These are phyloP conservation scores for Syritta pipiens DNA, from an alignment of 2,888 invertebrate genomes.

Conservation along the genomic window DNA sequence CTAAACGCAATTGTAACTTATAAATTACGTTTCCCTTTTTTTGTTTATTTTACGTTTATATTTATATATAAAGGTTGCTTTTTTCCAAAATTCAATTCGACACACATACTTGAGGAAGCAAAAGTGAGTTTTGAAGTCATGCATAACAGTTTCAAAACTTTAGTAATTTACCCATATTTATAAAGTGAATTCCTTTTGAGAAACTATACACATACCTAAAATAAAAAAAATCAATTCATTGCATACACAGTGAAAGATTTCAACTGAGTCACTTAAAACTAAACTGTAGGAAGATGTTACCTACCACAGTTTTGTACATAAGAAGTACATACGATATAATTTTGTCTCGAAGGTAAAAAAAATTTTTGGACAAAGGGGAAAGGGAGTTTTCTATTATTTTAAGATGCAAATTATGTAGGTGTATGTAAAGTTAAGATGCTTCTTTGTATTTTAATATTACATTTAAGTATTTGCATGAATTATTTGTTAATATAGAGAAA, in stretches of 20 bases:
- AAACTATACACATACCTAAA: too few relatives aligned
- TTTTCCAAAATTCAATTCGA: too few relatives aligned
- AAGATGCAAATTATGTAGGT: constrained; percentile 14
- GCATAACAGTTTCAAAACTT: neutral
- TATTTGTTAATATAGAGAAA: constrained; percentile 5
- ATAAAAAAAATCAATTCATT: constrained; percentile 28
- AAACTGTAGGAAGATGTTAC: constrained; percentile 16
- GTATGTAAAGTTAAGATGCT: neutral
- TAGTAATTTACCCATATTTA: too few relatives aligned
- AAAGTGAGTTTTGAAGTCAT: neutral
- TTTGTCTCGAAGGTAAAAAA: too few relatives aligned
- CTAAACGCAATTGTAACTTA: too few relatives aligned
- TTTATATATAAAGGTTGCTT: too few relatives aligned
- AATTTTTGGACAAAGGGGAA: too few relatives aligned
- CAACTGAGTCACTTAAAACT: constrained; percentile 20
- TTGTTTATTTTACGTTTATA: too few relatives aligned
- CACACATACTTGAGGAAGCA: neutral
- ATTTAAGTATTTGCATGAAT: constrained; percentile 11
- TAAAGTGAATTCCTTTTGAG: too few relatives aligned
- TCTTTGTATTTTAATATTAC: constrained; percentile 6
- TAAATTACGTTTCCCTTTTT: too few relatives aligned
- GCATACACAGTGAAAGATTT: constrained; percentile 48
- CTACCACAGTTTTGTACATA: constrained; percentile 26
- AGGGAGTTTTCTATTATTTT: constrained; percentile 9
- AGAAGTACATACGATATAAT: too few relatives aligned